Percentiles rank a stretch among this genome's conserved stretches.
Conservation (phyloP, 2,888 invertebrate species). For the Hydroisotoma schaefferi region DNA sequence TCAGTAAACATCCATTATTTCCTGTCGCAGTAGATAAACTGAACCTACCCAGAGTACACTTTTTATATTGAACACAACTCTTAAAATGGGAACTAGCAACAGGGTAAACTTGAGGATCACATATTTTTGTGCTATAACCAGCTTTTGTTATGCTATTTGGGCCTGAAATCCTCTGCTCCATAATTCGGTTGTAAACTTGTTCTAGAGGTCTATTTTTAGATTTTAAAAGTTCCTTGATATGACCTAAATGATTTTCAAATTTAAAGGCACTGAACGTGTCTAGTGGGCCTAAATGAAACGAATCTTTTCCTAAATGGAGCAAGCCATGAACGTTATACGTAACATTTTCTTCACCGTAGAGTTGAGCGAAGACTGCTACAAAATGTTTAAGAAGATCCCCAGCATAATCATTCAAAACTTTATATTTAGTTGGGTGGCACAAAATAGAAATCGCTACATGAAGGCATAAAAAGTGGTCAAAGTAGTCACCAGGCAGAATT, state of each 20-base stretch:
- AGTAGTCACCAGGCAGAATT: conserved; percentile 25
- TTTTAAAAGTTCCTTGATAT: conserved; percentile 31
- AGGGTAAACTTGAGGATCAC: too few relatives aligned
- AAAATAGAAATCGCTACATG: conserved; percentile 17
- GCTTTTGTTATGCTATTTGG: too few relatives aligned
- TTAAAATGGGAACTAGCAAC: too few relatives aligned
- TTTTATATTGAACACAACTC: too few relatives aligned
- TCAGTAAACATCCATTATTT: too few relatives aligned
- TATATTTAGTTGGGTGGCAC: neutral
- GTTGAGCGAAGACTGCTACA: conserved; percentile 46
- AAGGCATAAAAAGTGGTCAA: conserved; percentile 12
- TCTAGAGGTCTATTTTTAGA: conserved; percentile 7
- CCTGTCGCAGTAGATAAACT: too few relatives aligned
- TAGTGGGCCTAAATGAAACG: conserved; percentile 49
- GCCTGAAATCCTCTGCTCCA: too few relatives aligned
- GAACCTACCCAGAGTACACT: too few relatives aligned
- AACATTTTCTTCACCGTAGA: conserved; percentile 50
- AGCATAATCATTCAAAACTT: conserved; percentile 40
- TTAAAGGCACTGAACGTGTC: conserved; percentile 50
- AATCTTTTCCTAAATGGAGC: conserved; percentile 51
- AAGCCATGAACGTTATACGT: conserved; percentile 52
- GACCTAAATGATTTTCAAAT: conserved; percentile 50
- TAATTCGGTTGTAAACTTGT: conserved; percentile 13
- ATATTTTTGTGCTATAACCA: too few relatives aligned
- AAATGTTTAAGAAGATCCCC: conserved; percentile 44